Base-by-base conservation (phyloP, 2,888 invertebrate genomes). In the Anoplius nigerrimus region DNA sequence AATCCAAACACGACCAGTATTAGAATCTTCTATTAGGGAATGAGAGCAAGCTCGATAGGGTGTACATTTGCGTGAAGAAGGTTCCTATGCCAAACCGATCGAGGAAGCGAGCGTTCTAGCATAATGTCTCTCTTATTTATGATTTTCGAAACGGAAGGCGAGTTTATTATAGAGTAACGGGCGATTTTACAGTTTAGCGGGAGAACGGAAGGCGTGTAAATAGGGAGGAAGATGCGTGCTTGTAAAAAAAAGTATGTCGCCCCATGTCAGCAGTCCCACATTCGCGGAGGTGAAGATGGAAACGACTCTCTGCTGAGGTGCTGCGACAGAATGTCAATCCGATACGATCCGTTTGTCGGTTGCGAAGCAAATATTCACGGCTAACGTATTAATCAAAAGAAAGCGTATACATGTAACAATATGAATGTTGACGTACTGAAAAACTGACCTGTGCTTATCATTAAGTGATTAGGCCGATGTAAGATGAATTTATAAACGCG, bases 1-100 rank as follows among this genome's bases (percentile, higher is more conserved):
- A 70, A 69, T 64, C 66, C 62, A 74, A 77, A 76, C 34, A 34
- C 60, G 66, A 78, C 71, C 78, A 80, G 78, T 78, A 78, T 78
- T 78, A 78, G 74, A 71, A 75, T 60, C 57, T 65, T 80, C 66
- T 63, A 69, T 66, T 79, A 74, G 66, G 57, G 67, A 68, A 71
- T 53, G 66, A 34, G 11, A 80, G 74, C 15, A 34, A 15, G 71
- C 71, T 74, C 62, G 70, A 74, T 64, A 20, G 76, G 62, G 71
- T 58, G 69, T 34, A 34, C 11, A 34, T 34, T n/a, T 69, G 53
- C 48, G 68, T 64, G 60, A 66, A 45, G 61, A 75, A 71, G 72
- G 78, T 78, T 78, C 78, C 78, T 78, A 78, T 77, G 80, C 78
- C 80, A 76, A 76, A 67, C 53, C 54, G 66, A 79, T 66, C 65